phyloP scores from a whole-genome alignment of 2,797 vertebrate species.

The Premnoplex brunnescens region DNA sequence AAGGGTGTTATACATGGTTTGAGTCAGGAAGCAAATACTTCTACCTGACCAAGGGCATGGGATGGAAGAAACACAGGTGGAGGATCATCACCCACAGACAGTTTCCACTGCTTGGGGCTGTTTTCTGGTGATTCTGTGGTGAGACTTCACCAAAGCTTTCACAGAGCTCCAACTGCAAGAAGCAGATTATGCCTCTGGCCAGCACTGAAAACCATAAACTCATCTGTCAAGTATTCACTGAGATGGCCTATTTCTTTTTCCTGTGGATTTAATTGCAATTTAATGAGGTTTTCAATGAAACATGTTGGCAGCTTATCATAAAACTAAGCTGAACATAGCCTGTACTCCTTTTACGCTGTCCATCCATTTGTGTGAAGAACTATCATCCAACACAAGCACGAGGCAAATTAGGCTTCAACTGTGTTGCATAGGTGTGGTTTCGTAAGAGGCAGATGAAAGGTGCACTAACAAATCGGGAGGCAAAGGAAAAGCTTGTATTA shows the following conservation, averaged over 20 bases:
- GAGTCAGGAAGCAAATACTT: neutral
- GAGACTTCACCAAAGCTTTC: neutral
- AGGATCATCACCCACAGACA: neutral
- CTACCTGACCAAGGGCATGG: neutral
- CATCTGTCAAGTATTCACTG: neutral
- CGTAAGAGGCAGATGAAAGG: neutral
- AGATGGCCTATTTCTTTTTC: neutral
- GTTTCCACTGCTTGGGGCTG: neutral
- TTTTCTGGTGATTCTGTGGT: neutral
- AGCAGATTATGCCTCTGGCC: neutral
- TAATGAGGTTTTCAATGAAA: constrained; percentile 38
- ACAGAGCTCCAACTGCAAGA: neutral
- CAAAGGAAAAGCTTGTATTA: neutral
- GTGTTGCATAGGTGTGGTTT: neutral
- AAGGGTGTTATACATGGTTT: accelerated
- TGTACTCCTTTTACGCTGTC: neutral
- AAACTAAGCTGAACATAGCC: neutral
- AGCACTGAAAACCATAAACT: neutral
- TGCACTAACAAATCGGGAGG: neutral
- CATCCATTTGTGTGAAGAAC: neutral
- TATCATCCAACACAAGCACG: neutral
- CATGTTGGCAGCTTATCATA: neutral
- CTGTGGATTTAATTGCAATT: constrained; percentile 16
- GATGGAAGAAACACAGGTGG: neutral
- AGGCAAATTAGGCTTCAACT: neutral